Evolutionary conservation across 2,888 invertebrate genomes (phyloP).

Genomic region (Phengaris alcon): DNA sequence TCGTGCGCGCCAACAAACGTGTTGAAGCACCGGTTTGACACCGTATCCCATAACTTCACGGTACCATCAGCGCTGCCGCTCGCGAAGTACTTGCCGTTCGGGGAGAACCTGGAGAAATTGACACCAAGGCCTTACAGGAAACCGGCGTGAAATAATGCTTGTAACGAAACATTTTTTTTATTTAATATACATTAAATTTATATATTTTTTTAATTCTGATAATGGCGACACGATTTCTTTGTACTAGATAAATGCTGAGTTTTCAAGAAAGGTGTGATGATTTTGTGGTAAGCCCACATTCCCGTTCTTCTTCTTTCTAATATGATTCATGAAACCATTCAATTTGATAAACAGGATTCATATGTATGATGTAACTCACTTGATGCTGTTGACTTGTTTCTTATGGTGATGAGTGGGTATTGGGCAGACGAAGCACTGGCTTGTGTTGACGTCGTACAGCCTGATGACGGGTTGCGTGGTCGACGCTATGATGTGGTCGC

Average conservation of each 20-base stretch:
- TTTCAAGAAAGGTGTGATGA: too few relatives aligned
- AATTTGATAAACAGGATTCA: too few relatives aligned
- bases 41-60: conserved; percentile 98
- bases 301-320: too few relatives aligned
- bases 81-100: conserved; percentile 82
- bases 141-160: too few relatives aligned
- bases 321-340: too few relatives aligned
- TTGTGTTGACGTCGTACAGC: conserved; percentile 95
- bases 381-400: conserved; percentile 86
- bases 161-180: too few relatives aligned
- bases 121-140: too few relatives aligned
- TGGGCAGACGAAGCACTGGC: conserved; percentile 96
- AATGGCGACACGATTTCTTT: too few relatives aligned
- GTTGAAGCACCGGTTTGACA: conserved; percentile 94
- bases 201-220: too few relatives aligned
- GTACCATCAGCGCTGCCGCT: conserved; percentile 95
- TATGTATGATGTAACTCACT: conserved; percentile 62
- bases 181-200: too few relatives aligned
- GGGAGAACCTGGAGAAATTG: conserved; percentile 57
- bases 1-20: conserved; percentile 97
- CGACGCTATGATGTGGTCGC: conserved; percentile 95
- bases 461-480: conserved; percentile 94
- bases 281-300: too few relatives aligned
- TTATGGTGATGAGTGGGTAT: conserved; percentile 92
- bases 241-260: too few relatives aligned